Evolutionary conservation across 1,140 invertebrate genomes (phyloP).

Genomic region (Brachionus manjavacas): DNA sequence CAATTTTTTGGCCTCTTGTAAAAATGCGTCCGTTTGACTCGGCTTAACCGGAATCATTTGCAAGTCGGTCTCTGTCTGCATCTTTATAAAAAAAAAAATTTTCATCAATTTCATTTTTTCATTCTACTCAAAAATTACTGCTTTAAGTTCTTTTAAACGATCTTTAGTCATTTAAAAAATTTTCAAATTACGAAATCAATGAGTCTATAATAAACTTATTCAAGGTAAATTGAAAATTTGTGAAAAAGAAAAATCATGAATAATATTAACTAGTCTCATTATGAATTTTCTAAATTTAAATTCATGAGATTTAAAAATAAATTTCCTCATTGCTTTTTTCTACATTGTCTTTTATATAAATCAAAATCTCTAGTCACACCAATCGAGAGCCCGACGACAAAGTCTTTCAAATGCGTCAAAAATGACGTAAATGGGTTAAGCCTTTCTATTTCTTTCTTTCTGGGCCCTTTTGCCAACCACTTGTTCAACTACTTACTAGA

Average conservation of each 20-base stretch:
- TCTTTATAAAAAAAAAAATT: background rate
- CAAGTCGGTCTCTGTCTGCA: background rate
- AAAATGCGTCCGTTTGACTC: background rate
- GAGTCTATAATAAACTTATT: background rate
- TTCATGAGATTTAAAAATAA: background rate
- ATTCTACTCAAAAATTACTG: background rate
- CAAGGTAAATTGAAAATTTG: background rate
- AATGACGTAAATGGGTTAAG: background rate
- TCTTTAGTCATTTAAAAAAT: background rate
- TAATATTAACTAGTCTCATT: background rate
- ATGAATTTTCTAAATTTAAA: background rate
- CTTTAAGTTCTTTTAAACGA: background rate
- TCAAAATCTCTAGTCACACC: background rate
- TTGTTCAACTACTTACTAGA: background rate
- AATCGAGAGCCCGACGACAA: background rate
- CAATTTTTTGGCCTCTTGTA: slow-evolving; percentile 82
- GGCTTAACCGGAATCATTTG: background rate
- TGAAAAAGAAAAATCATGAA: background rate
- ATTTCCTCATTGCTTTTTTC: background rate
- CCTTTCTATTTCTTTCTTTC: background rate
- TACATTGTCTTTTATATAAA: background rate
- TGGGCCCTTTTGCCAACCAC: background rate
- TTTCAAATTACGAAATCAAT: background rate
- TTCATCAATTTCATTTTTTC: too few species aligned
- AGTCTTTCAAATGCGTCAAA: background rate